phyloP scores from a whole-genome alignment of 2,113 vertebrate species.

The Megaptera novaeangliae region DNA sequence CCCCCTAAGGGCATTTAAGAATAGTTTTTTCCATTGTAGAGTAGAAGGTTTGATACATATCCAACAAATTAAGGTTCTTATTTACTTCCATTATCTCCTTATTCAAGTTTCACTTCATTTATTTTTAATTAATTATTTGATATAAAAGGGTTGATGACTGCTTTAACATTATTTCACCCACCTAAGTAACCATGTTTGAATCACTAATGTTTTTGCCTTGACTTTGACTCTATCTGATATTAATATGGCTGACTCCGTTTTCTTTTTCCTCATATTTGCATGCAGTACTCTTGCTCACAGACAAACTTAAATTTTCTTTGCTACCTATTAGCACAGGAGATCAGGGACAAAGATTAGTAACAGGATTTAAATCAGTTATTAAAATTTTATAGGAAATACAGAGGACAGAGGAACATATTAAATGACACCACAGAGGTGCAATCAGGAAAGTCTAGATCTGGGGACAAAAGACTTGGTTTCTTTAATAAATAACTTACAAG shows the following conservation, averaged over 20 bases:
- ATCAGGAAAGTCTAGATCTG: not conserved
- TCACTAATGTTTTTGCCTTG: not conserved
- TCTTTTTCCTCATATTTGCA: not conserved
- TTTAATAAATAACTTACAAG: not conserved
- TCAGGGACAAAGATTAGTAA: not conserved
- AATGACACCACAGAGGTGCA: not conserved
- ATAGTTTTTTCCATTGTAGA: not conserved
- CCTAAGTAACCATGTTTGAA: not conserved
- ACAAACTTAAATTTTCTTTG: not conserved
- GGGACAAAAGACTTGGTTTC: not conserved
- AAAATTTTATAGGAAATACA: not conserved
- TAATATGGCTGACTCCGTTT: not conserved
- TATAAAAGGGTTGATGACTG: not conserved
- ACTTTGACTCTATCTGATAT: not conserved
- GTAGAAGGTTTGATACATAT: not conserved
- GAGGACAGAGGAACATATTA: not conserved
- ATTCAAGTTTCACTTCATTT: not conserved
- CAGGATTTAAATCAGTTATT: not conserved
- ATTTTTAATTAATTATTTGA: not conserved
- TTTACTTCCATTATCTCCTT: not conserved
- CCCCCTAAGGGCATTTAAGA: not conserved
- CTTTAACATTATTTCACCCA: not conserved
- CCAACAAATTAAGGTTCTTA: not conserved
- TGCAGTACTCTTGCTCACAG: not conserved
- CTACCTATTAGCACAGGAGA: not conserved